phyloP scores from a whole-genome alignment of 2,888 invertebrate species.

The Ceraclea dissimilis region DNA sequence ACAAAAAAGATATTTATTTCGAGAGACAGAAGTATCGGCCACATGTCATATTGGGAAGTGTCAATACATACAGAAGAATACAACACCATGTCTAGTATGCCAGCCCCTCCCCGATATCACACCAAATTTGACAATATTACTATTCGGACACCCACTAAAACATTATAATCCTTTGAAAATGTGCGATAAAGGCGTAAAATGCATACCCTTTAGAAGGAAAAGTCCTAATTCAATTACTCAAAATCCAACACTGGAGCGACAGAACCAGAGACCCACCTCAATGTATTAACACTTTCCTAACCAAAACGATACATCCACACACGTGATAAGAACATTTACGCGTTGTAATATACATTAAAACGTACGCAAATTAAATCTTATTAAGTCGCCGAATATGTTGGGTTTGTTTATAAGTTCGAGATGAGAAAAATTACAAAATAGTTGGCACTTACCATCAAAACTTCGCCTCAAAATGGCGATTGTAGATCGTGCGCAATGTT shows the following conservation, averaged over 20 bases:
- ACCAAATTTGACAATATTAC: not conserved
- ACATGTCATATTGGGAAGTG: slow-evolving; percentile 20
- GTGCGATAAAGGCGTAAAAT: too few relatives aligned
- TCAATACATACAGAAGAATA: slow-evolving; percentile 15
- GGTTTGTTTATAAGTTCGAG: slow-evolving; percentile 8
- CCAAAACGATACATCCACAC: slow-evolving; percentile 19
- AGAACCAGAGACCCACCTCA: slow-evolving; percentile 40
- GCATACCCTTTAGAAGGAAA: not conserved
- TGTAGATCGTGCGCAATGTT: slow-evolving; percentile 45
- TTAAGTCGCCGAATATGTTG: not conserved
- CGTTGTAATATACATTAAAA: not conserved
- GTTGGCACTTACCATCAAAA: slow-evolving; percentile 54
- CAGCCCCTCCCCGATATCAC: slow-evolving; percentile 20
- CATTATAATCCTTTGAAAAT: too few relatives aligned
- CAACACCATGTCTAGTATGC: not conserved
- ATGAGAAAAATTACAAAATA: slow-evolving; percentile 47
- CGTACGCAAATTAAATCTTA: not conserved
- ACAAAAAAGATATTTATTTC: not conserved
- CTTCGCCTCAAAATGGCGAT: slow-evolving; percentile 56
- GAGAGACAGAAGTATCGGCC: slow-evolving; percentile 3
- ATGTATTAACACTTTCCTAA: slow-evolving; percentile 31
- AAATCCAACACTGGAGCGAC: slow-evolving; percentile 33
- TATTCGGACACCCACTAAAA: too few relatives aligned
- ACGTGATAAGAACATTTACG: slow-evolving; percentile 7
- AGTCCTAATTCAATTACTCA: slow-evolving; percentile 41